Conservation (phyloP, 2,113 vertebrate genomes). For the Apaloderma vittatum region DNA sequence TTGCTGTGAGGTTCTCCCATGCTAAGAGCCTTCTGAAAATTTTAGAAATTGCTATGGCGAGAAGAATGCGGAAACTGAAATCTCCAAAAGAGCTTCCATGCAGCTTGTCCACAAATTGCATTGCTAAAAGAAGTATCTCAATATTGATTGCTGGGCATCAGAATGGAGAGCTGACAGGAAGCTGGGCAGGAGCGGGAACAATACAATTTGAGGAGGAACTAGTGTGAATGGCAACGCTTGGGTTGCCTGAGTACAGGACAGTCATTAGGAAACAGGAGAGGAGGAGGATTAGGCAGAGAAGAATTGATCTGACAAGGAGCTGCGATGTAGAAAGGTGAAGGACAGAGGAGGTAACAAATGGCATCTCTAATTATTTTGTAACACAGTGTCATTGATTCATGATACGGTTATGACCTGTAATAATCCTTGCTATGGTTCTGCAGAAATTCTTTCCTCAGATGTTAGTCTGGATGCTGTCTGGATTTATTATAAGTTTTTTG, state of each 20-base stretch:
- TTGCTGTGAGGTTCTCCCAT: not conserved
- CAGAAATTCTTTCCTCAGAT: not conserved
- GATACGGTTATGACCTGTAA: not conserved
- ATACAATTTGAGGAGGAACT: not conserved
- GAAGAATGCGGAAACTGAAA: not conserved
- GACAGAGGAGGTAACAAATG: not conserved
- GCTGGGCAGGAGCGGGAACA: not conserved
- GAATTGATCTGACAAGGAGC: not conserved
- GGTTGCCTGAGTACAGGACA: not conserved
- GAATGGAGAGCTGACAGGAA: not conserved
- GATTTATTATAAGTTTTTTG: not conserved
- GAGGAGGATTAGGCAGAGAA: not conserved
- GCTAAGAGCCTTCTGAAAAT: not conserved
- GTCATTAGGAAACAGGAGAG: not conserved
- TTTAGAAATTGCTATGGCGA: not conserved
- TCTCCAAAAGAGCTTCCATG: not conserved
- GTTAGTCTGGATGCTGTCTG: not conserved
- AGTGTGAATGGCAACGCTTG: not conserved
- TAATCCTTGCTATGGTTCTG: not conserved
- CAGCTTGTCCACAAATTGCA: not conserved
- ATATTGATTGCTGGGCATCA: not conserved
- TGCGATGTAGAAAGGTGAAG: not conserved
- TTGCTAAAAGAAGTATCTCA: not conserved
- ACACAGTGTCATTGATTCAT: not conserved
- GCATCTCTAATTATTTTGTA: not conserved